Evolutionary conservation across 2,888 invertebrate genomes (phyloP).

Genomic region (Nezara viridula): DNA sequence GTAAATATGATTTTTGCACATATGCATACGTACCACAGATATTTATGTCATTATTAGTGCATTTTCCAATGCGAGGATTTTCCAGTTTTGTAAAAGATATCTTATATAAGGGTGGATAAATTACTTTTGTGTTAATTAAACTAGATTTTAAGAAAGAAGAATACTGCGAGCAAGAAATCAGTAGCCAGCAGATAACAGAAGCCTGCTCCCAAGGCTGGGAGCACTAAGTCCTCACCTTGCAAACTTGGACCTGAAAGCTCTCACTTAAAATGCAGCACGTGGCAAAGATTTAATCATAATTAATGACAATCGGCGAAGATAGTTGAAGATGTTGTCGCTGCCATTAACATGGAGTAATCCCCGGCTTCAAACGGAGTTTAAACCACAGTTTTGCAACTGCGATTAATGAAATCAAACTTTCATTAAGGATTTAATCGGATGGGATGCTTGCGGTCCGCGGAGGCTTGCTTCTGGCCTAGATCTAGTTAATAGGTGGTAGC

Average conservation of each 20-base stretch:
- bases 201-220: neutral
- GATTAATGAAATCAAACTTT: conserved; percentile 39
- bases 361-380: neutral
- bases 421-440: conserved; percentile 12
- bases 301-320: neutral
- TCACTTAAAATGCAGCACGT: neutral
- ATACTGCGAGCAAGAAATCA: no score
- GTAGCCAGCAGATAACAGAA: neutral
- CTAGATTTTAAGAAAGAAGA: no score
- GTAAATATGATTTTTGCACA: no score
- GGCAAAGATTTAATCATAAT: conserved; percentile 37
- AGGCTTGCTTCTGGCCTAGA: neutral
- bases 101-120: no score
- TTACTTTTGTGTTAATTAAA: no score
- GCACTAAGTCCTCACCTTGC: neutral
- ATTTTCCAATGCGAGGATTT: no score
- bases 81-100: no score
- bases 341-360: conserved; percentile 27
- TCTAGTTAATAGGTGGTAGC: neutral
- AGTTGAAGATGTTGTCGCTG: conserved; percentile 11
- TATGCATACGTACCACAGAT: no score
- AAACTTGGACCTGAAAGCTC: neutral
- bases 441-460: neutral
- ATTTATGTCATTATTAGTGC: no score
- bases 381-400: conserved; percentile 28